Base-by-base conservation (phyloP, 2,113 vertebrate species). In the Hydrochoerus hydrochaeris region DNA sequence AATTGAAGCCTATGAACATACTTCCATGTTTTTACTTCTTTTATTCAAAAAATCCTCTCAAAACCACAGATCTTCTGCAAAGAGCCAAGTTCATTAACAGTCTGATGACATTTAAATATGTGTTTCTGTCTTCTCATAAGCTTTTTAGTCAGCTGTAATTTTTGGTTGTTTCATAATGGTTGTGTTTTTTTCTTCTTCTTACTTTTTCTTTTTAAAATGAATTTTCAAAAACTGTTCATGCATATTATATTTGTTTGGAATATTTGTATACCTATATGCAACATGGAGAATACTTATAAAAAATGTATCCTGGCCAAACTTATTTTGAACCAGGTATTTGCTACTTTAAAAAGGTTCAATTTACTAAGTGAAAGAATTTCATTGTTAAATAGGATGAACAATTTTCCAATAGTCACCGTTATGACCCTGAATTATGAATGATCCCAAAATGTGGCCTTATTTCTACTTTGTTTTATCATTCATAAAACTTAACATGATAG, bases 31-130 rank as follows among this genome's bases (percentile, higher is more conserved):
- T 77, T 91, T 5, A 86, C 17, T 91, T 20, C 32, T 84, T 95
- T 96, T 58, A 65, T 69, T 93, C 46, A 89, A 65, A 93, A 94
- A 84, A 95, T 4, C 91, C 14, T 75, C 57, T 57, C 62, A 82
- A 30, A 26, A 65, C 52, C 3, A 90, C 7, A 92, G 14, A 81
- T 11, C 14, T 90, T 58, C 60, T 85, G 32, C 38, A 84, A 89
- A 94, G 20, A 78, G 38, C 7, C 32, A 63, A 86, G 14, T 46
- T 95, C 16, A 24, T 38, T 82, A 75, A 32, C 62, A 82, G 52
- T 41, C 62, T 88, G 2, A 10, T 80, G n/a, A 84, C 84, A 57
- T 80, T 57, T 65, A 67, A 95, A 69, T 80, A 67, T 38, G 5
- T 1, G 1, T 58, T 69, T 26, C 44, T 63, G 22, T 71, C 24